Evolutionary conservation across 2,113 vertebrate species (phyloP), one percentile per base, ranked within the genome.

Genomic region (Corydoras sp.): DNA sequence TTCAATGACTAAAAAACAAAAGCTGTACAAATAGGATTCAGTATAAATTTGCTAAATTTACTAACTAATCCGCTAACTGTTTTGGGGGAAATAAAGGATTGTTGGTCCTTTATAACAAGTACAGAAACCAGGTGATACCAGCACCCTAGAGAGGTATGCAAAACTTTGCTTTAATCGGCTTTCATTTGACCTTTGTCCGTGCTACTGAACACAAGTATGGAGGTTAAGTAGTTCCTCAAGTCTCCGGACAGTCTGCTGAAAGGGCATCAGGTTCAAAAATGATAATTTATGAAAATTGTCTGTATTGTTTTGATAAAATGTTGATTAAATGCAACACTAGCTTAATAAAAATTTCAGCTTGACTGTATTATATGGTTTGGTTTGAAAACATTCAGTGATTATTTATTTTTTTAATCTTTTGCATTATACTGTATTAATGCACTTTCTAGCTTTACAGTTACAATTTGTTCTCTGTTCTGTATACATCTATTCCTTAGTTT

Each of bases 101-200:
- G 2, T 30, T 32, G 54, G 14, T 15, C 5, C 43, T 18, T 4
- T 58, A 10, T 7, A 58, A 68, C 11, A 24, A 12, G 0, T 11
- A 58, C 24, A 62, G n/a, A 48, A 49, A 58, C 58, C 55, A 53
- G 10, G 9, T 75, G 70, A 58, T 74, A 68, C 56, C 30, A 9
- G 53, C 49, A 59, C 72, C 12, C 49, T 63, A 64, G 73, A 79
- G 84, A 81, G 74, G 68, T 68, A 14, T 73, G 76, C 74, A 81
- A 77, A 84, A 76, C 77, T 81, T 73, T 76, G 74, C 59, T 83
- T 83, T 88, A 86, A 87, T 87, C 84, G 80, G 85, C 81, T 87
- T 73, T 68, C 64, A 76, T 58, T 70, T 74, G 75, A 76, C 72
- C 79, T 76, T 72, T 81, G 15, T 68, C 67, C 75, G 66, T n/a